Conservation (phyloP, 1,140 invertebrate species). For the Aleiodes sp. region DNA sequence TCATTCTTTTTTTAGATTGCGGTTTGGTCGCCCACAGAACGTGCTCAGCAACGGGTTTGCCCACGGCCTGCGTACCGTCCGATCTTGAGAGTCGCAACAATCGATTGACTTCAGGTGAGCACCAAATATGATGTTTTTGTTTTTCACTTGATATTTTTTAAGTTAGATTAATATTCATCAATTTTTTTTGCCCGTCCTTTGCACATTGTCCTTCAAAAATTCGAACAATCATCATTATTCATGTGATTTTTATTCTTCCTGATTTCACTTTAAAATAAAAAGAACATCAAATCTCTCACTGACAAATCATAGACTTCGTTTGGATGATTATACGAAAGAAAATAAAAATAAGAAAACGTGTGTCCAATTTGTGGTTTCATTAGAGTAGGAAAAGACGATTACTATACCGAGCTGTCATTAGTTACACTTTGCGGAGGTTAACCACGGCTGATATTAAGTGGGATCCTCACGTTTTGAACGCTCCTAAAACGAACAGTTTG, state of each 20-base stretch:
- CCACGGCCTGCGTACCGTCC: constrained; percentile 59
- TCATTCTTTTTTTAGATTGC: constrained; percentile 67
- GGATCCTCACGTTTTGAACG: constrained; percentile 20
- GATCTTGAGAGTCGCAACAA: constrained; percentile 51
- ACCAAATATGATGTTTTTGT: background rate
- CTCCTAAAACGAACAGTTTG: background rate
- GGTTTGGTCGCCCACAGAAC: constrained; percentile 78
- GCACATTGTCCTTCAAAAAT: too few species aligned
- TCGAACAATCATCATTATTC: too few species aligned
- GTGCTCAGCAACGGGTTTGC: constrained; percentile 74
- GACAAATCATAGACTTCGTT: background rate
- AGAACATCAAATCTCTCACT: background rate
- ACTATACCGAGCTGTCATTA: constrained; percentile 28
- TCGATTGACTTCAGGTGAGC: constrained; percentile 58
- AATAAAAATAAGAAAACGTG: background rate
- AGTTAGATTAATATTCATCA: background rate
- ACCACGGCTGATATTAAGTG: constrained; percentile 33
- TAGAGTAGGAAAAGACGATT: constrained; percentile 23
- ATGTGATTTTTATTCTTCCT: too few species aligned
- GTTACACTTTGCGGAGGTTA: constrained; percentile 32
- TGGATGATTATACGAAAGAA: background rate
- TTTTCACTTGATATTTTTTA: background rate
- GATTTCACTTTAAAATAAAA: too few species aligned
- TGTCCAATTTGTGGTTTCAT: constrained; percentile 29
- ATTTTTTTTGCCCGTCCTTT: background rate